Evolutionary conservation across 2,797 vertebrate species (phyloP).

Genomic region (Helicolenus hilgendorfi): DNA sequence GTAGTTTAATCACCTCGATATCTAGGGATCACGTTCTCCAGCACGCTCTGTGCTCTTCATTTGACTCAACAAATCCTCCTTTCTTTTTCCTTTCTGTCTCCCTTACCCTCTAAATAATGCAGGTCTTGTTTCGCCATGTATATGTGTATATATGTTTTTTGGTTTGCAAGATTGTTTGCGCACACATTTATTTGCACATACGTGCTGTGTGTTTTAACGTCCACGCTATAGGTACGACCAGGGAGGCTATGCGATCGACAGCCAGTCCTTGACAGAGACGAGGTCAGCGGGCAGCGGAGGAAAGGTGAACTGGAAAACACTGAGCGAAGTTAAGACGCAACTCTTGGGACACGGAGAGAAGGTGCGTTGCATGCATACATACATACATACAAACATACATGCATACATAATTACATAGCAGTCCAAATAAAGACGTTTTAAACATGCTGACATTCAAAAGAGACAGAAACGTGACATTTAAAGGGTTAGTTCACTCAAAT

Average conservation of each 20-base stretch:
- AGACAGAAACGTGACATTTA: not conserved
- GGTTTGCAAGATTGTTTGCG: not conserved
- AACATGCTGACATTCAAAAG: not conserved
- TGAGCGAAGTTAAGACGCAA: constrained; percentile 78
- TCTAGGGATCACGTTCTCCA: constrained; percentile 2
- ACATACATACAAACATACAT: not conserved
- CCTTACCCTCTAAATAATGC: constrained; percentile 16
- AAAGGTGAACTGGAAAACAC: constrained; percentile 77
- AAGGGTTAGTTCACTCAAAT: not conserved
- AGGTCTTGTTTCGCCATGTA: not conserved
- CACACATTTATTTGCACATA: not conserved
- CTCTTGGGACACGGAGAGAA: constrained; percentile 76
- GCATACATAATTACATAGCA: not conserved
- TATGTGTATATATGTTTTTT: constrained; percentile 10
- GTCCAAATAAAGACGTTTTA: not conserved
- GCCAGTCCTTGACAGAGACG: constrained; percentile 76
- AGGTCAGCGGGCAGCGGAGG: constrained; percentile 25
- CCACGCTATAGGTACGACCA: constrained; percentile 70
- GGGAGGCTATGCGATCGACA: constrained; percentile 53
- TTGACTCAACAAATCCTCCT: not conserved
- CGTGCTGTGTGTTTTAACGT: constrained; percentile 16
- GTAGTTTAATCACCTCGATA: constrained; percentile 32
- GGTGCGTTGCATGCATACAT: constrained; percentile 39
- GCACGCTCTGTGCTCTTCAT: constrained; percentile 20
- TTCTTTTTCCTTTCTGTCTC: not conserved